A percentile compares a stretch with the other conserved stretches of the same genome.
Conservation (phyloP, 2,113 vertebrate species). For the Entomyzon cyanotis region DNA sequence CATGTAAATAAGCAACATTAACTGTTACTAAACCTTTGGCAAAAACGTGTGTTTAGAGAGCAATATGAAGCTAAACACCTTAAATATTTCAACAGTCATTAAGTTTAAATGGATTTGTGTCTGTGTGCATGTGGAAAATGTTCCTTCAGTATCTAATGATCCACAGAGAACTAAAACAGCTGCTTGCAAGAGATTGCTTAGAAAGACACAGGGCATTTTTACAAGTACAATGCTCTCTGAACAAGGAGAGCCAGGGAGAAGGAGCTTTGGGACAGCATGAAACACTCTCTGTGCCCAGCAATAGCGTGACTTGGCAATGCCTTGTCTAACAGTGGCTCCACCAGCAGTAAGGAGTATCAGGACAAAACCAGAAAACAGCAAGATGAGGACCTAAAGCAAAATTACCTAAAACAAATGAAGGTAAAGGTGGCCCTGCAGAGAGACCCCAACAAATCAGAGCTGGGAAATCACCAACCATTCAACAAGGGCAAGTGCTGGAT, state of each 20-base stretch:
- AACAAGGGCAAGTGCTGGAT: not conserved
- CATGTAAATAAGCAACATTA: not conserved
- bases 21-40: not conserved
- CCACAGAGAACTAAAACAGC: not conserved
- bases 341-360: accelerated
- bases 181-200: not conserved
- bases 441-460: not conserved
- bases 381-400: not conserved
- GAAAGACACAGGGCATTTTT: not conserved
- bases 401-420: not conserved
- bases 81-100: not conserved
- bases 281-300: not conserved
- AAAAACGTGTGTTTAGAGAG: not conserved
- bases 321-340: not conserved
- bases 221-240: not conserved
- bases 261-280: not conserved
- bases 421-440: not conserved
- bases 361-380: accelerated
- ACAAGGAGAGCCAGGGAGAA: not conserved
- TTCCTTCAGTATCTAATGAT: not conserved
- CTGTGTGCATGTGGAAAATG: accelerated
- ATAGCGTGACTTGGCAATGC: not conserved
- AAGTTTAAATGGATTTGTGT: not conserved
- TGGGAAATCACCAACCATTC: not conserved
- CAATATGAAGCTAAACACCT: not conserved